Evolutionary conservation across 2,888 invertebrate genomes (phyloP).

Genomic region (Agriotes lineatus): DNA sequence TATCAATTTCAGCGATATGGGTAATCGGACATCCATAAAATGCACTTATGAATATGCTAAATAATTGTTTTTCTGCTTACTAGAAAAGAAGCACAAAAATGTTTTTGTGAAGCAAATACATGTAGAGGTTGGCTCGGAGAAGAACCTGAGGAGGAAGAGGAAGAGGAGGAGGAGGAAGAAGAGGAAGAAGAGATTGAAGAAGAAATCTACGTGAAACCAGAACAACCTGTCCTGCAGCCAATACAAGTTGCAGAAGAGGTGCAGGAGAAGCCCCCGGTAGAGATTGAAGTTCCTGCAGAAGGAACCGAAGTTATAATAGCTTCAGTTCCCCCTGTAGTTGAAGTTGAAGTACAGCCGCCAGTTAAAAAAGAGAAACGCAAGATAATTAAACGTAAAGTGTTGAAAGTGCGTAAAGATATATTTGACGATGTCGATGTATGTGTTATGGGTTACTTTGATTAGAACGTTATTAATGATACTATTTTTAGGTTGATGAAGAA

Average conservation of each 20-base stretch:
- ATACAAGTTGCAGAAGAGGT: slow-evolving; percentile 32
- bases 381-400: slow-evolving; percentile 51
- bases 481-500: slow-evolving; percentile 85
- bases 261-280: slow-evolving; percentile 33
- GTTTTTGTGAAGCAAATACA: slow-evolving; percentile 89
- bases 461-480: slow-evolving; percentile 33
- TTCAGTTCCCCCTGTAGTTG: slow-evolving; percentile 43
- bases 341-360: slow-evolving; percentile 59
- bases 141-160: slow-evolving; percentile 81
- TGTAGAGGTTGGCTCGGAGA: slow-evolving; percentile 98
- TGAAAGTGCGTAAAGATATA: slow-evolving; percentile 62
- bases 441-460: slow-evolving; percentile 6
- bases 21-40: slow-evolving; percentile 65
- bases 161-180: slow-evolving; percentile 70
- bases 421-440: slow-evolving; percentile 76
- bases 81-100: slow-evolving; percentile 95
- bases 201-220: slow-evolving; percentile 63
- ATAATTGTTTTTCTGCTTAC: slow-evolving; percentile 71
- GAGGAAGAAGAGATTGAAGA: slow-evolving; percentile 54
- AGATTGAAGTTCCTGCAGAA: slow-evolving; percentile 53
- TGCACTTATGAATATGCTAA: background rate
- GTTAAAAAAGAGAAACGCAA: slow-evolving; percentile 57
- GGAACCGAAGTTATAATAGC: slow-evolving; percentile 62
- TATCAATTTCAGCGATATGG: slow-evolving; percentile 98
- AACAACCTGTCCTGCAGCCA: slow-evolving; percentile 49